A percentile compares a stretch with the other conserved stretches of the same genome.
Evolutionary conservation across 1,140 invertebrate genomes (phyloP).

Genomic region (Diuraphis noxia): DNA sequence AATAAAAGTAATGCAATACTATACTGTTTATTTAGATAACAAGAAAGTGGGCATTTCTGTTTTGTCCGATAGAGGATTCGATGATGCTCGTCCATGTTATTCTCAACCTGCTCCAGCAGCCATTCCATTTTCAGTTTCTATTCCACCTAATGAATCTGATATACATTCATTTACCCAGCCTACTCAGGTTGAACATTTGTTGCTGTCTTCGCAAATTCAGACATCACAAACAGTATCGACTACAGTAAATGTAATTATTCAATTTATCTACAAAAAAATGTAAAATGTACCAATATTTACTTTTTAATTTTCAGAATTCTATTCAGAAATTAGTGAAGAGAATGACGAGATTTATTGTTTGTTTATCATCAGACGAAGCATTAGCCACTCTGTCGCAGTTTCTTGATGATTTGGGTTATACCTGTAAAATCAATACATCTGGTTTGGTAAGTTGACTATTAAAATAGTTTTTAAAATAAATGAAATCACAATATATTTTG

Average conservation of each 20-base stretch:
- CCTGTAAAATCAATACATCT: conserved; percentile 65
- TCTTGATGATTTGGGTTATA: conserved; percentile 69
- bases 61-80: conserved; percentile 20
- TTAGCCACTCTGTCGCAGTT: conserved; percentile 66
- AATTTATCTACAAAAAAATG: neutral
- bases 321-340: conserved; percentile 82
- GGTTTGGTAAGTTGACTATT: conserved; percentile 63
- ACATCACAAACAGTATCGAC: conserved; percentile 56
- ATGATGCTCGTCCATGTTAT: conserved; percentile 54
- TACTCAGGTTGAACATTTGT: conserved; percentile 77
- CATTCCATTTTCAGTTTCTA: neutral
- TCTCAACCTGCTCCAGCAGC: conserved; percentile 53
- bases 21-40: neutral
- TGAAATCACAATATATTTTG: neutral
- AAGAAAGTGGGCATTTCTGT: neutral
- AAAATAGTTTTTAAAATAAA: neutral
- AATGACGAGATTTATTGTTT: conserved; percentile 90
- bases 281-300: neutral
- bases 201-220: conserved; percentile 74
- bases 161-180: conserved; percentile 85
- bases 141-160: conserved; percentile 44
- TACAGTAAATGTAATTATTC: neutral
- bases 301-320: conserved; percentile 63
- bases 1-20: neutral
- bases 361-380: conserved; percentile 68